Conservation (phyloP, 2,113 vertebrate species). For the Microtus pennsylvanicus region DNA sequence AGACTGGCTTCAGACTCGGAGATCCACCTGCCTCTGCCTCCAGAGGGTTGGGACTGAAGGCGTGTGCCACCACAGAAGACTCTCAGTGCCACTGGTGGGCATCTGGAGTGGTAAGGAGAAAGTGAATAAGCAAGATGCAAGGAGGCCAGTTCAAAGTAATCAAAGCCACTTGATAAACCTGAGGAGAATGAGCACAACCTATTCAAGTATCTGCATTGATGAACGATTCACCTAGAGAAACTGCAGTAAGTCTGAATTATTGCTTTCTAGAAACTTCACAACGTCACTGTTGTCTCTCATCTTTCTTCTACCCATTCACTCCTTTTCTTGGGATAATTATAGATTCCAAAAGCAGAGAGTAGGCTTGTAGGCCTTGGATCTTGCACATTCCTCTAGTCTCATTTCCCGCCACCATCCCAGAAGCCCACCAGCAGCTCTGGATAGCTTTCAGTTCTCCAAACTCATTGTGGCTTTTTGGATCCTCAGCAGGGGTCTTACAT, state of each 20-base stretch:
- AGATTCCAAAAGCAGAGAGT: not conserved
- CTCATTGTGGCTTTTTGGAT: not conserved
- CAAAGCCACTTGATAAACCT: not conserved
- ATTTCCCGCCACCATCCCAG: not conserved
- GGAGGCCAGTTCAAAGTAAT: not conserved
- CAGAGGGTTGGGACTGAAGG: not conserved
- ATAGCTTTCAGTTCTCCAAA: not conserved
- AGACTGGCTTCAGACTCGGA: no score
- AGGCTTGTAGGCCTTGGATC: not conserved
- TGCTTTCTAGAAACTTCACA: conserved; percentile 28
- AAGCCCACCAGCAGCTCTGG: not conserved
- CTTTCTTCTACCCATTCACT: not conserved
- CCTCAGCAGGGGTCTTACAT: not conserved
- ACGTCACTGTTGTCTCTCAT: not conserved
- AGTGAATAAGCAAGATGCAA: not conserved
- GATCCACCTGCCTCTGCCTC: no score
- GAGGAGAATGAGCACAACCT: not conserved
- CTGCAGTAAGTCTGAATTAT: not conserved
- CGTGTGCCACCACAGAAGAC: not conserved
- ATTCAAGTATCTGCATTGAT: not conserved
- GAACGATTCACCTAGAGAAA: not conserved
- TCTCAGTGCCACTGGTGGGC: not conserved
- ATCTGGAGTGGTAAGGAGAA: not conserved
- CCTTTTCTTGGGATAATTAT: not conserved
- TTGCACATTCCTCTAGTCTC: not conserved